A percentile compares a stretch with the other conserved stretches of the same genome.
Conservation (phyloP, 2,113 vertebrate genomes). For the Daubentonia madagascariensis region DNA sequence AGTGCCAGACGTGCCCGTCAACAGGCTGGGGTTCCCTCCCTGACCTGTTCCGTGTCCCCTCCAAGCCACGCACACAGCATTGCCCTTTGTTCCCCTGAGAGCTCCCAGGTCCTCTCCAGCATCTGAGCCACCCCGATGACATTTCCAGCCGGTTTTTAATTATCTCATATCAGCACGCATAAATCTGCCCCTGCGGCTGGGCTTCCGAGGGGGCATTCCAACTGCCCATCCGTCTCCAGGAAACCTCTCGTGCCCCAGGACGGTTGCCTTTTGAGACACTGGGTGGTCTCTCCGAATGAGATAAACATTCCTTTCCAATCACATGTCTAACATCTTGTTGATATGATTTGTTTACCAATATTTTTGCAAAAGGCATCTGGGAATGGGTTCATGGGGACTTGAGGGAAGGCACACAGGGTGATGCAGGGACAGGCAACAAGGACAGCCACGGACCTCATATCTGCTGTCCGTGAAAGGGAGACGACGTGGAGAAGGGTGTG, state of each 20-base stretch:
- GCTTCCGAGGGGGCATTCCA: not conserved
- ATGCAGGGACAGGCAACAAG: not conserved
- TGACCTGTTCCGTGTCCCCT: not conserved
- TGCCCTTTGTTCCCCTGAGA: not conserved
- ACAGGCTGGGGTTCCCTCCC: not conserved
- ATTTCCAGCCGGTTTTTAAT: conserved; percentile 55
- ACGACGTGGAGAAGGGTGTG: not conserved
- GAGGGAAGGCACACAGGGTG: not conserved
- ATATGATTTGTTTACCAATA: conserved; percentile 37
- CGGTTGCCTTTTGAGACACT: conserved; percentile 5
- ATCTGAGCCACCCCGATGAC: not conserved
- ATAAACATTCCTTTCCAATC: conserved; percentile 34
- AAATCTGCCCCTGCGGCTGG: not conserved
- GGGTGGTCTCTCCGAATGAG: conserved; percentile 42
- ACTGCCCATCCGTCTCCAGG: not conserved
- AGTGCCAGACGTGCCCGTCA: accelerated
- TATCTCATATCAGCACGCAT: not conserved
- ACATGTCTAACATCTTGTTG: conserved; percentile 51
- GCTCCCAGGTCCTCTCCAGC: not conserved
- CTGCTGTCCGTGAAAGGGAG: not conserved
- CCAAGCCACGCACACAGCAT: not conserved
- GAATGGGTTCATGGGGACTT: not conserved
- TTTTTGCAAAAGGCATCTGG: conserved; percentile 48
- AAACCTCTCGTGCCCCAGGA: not conserved
- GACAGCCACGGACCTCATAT: not conserved